Percentiles rank a stretch among this genome's conserved stretches.
These are phyloP conservation scores for Sphinx pinastri DNA, from an alignment of 2,888 invertebrate genomes.

Conservation along the genomic window DNA sequence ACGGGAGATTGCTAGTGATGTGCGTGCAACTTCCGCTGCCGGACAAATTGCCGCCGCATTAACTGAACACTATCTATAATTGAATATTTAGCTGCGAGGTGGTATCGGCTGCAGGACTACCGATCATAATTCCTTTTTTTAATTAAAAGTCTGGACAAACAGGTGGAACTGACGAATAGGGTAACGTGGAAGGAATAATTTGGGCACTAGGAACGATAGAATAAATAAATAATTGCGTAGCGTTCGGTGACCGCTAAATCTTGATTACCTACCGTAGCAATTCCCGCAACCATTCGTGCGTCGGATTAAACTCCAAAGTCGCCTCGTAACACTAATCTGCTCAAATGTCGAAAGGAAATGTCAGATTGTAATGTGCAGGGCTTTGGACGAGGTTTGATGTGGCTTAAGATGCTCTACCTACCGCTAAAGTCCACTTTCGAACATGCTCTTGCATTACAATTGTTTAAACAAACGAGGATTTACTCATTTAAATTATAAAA, in stretches of 20 bases:
- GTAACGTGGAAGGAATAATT: neutral
- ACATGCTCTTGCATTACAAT: conserved; percentile 44
- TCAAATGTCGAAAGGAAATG: conserved; percentile 84
- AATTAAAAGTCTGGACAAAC: too few species aligned
- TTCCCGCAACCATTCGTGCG: conserved; percentile 77
- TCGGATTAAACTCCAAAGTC: conserved; percentile 80
- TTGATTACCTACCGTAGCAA: conserved; percentile 76
- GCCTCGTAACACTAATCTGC: conserved; percentile 81
- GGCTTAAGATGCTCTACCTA: conserved; percentile 70
- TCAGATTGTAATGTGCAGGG: conserved; percentile 82
- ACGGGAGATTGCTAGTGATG: conserved; percentile 64
- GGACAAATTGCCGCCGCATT: conserved; percentile 63
- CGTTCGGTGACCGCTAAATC: conserved; percentile 68
- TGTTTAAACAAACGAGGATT: conserved; percentile 13
- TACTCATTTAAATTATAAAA: too few species aligned
- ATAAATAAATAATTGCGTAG: conserved; percentile 48
- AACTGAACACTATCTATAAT: conserved; percentile 51
- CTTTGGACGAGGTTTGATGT: conserved; percentile 66
- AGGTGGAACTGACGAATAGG: neutral
- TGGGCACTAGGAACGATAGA: conserved; percentile 33
- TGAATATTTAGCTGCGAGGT: conserved; percentile 48
- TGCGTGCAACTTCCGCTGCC: conserved; percentile 67
- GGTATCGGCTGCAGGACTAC: neutral
- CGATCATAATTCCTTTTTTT: too few species aligned
- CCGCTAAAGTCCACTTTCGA: conserved; percentile 64